Conservation (phyloP, 2,888 invertebrate genomes). For the Drosophila lutescens region DNA sequence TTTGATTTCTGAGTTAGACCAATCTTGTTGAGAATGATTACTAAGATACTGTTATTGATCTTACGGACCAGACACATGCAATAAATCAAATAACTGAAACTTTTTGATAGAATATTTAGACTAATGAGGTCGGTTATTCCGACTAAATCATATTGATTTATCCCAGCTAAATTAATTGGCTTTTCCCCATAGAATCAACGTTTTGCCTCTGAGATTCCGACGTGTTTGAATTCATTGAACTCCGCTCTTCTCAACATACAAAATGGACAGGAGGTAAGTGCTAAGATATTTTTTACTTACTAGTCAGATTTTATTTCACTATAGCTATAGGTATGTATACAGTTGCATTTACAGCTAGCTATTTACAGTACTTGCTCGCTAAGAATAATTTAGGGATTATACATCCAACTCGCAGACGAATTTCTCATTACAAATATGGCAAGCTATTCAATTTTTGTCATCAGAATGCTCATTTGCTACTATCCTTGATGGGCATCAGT, state of each 20-base stretch:
- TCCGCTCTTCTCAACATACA: conserved; percentile 36
- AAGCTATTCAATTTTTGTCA: conserved; percentile 47
- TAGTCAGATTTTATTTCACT: conserved; percentile 64
- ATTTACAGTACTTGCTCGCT: conserved; percentile 74
- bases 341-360: conserved; percentile 62
- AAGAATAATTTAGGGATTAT: conserved; percentile 62
- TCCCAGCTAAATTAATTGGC: not conserved
- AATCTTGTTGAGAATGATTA: no score
- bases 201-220: conserved; percentile 42
- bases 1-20: no score
- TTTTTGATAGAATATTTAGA: no score
- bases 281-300: conserved; percentile 47
- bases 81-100: no score
- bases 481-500: conserved; percentile 75
- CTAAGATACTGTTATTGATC: no score
- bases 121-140: no score
- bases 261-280: conserved; percentile 53
- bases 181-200: conserved; percentile 44
- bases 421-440: conserved; percentile 75
- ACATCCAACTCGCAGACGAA: conserved; percentile 42
- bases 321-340: conserved; percentile 53
- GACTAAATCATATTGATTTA: not conserved
- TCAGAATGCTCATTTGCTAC: conserved; percentile 24
- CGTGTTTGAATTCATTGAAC: conserved; percentile 36
- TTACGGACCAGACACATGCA: no score